Percentiles rank a stretch among this genome's conserved stretches.
Evolutionary conservation across 2,888 invertebrate species (phyloP).

Genomic region (Agrochola circellaris): DNA sequence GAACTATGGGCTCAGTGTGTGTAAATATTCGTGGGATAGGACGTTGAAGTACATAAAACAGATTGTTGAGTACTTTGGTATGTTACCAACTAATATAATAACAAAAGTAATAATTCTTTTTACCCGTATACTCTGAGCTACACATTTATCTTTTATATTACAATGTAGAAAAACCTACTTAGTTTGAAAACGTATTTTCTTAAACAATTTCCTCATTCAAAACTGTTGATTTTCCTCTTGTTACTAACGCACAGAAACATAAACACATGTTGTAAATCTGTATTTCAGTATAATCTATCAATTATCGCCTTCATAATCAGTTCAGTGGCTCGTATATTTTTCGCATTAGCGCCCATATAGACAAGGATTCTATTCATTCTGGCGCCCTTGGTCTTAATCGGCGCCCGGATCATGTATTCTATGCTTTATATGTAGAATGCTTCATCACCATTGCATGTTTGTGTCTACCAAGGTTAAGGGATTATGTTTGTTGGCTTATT

Average conservation of each 20-base stretch:
- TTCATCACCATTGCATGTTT: slow-evolving; percentile 47
- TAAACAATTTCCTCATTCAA: neutral
- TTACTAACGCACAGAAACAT: slow-evolving; percentile 25
- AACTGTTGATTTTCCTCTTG: slow-evolving; percentile 14
- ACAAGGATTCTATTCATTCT: slow-evolving; percentile 47
- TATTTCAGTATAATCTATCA: slow-evolving; percentile 37
- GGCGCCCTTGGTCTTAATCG: slow-evolving; percentile 71
- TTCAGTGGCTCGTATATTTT: slow-evolving; percentile 51
- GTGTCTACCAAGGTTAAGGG: slow-evolving; percentile 64
- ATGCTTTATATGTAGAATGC: slow-evolving; percentile 36
- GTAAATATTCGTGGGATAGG: slow-evolving; percentile 69
- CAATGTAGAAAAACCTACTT: neutral
- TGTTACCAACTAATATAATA: slow-evolving; percentile 61
- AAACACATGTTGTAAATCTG: slow-evolving; percentile 37
- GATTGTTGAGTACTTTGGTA: slow-evolving; percentile 82
- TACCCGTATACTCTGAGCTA: neutral
- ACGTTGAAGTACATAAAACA: slow-evolving; percentile 71
- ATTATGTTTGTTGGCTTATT: slow-evolving; percentile 60
- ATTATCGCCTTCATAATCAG: slow-evolving; percentile 49
- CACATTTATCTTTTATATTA: slow-evolving; percentile 5
- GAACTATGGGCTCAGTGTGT: slow-evolving; percentile 62
- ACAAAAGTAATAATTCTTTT: neutral
- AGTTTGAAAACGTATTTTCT: slow-evolving; percentile 9
- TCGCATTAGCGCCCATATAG: slow-evolving; percentile 34
- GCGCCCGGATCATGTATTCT: slow-evolving; percentile 42